phyloP scores from a whole-genome alignment of 37 sponge, comb jelly and placozoan species.

The Axinella damicornis region DNA sequence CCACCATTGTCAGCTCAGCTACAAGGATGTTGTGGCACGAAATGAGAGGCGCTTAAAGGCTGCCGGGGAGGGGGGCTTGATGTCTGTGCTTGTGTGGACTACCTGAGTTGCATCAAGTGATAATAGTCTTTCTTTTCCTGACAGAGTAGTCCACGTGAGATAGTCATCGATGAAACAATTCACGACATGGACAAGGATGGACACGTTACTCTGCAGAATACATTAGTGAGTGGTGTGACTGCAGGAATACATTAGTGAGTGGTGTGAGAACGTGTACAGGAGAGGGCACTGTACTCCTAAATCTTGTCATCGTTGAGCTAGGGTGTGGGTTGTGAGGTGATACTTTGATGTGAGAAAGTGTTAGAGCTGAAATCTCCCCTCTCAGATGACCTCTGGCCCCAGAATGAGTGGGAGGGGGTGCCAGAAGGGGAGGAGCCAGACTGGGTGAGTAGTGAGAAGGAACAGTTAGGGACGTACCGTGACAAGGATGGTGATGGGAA shows the following conservation, averaged over 20 bases:
- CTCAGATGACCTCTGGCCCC: conserved; percentile 84
- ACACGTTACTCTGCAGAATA: conserved; percentile 82
- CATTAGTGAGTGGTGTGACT: conserved; percentile 73
- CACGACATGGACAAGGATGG: conserved; percentile 93
- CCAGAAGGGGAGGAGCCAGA: conserved; percentile 66
- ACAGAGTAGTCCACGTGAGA: no score
- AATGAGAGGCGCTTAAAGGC: conserved; percentile 63
- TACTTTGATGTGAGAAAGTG: no score
- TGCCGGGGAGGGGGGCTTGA: no score
- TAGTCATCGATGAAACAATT: conserved; percentile 84
- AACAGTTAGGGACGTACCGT: conserved; percentile 74
- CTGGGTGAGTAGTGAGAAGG: conserved; percentile 78
- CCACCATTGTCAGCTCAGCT: conserved; percentile 53
- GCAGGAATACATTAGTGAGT: no score
- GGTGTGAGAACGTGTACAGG: no score
- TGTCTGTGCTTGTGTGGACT: no score
- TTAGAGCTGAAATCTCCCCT: background rate
- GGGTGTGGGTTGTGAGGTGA: no score
- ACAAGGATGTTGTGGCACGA: conserved; percentile 53
- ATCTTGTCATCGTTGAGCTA: no score
- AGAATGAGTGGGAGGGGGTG: conserved; percentile 43
- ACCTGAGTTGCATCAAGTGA: no score
- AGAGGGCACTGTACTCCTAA: background rate
- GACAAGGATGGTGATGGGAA: conserved; percentile 80
- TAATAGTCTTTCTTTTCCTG: no score